Base-by-base conservation (phyloP, 2,888 invertebrate species). In the Tipula helvola region DNA sequence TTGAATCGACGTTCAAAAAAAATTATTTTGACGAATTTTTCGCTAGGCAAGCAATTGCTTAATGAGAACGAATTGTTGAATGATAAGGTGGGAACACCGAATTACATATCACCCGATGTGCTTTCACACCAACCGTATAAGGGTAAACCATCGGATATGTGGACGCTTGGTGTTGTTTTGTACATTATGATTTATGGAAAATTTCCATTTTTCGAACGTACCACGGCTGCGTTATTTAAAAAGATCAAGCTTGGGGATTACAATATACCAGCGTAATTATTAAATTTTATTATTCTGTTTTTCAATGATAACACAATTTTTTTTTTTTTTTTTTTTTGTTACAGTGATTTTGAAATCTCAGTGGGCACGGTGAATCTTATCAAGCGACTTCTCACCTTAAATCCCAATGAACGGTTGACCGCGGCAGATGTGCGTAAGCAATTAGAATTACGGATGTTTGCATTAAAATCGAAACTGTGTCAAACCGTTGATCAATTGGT, bases 131-230 rank as follows among this genome's bases (percentile, higher is more conserved):
- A 95, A 89, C 95, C 96, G 0, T 96, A 96, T 90, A 91, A 94
- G 36, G 96, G 96, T 89, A 96, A 96, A 90, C 96, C 96, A 0
- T 95, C 95, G 0, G 96, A 96, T 90, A 95, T 96, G 95, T 96
- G 96, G 96, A 95, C 96, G 0, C 90, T 96, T 2, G 96, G 96
- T 0, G 96, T 96, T 18, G 95, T 96, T 0, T 90, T 96, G 0
- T 96, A 94, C 90, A 96, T 96, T 0, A 95, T 96, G 95, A 91
- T 96, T 12, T 96, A 95, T 89, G 96, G 96, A 0, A 95, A 96
- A 91, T 96, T 96, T 90, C 96, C 96, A 0, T 96, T 96, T 92
- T 96, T 95, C 89, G 96, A 96, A 89, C 94, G 94, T 86, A 94
- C 93, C 87, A 94, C 96, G 0, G 94, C 95, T 3, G 95, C 95